Conservation (phyloP, 2,113 vertebrate species). For the Pseudonaja textilis region DNA sequence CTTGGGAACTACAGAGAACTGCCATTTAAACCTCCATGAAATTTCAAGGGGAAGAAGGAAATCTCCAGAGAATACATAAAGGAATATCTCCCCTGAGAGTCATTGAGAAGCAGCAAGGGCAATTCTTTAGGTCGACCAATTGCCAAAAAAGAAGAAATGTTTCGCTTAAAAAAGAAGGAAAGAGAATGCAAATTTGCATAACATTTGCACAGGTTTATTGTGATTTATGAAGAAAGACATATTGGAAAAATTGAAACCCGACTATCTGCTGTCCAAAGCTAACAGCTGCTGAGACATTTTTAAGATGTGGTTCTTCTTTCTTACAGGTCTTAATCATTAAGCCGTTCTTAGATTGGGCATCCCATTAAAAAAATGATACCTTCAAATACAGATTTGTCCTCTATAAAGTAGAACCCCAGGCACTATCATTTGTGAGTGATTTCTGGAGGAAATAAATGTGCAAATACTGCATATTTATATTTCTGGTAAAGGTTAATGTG, state of each 20-base stretch:
- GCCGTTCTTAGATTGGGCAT: background rate
- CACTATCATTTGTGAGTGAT: background rate
- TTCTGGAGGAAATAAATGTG: slow-evolving; percentile 15
- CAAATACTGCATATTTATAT: background rate
- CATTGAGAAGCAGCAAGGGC: background rate
- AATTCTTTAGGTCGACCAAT: background rate
- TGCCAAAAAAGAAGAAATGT: background rate
- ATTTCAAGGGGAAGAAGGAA: slow-evolving; percentile 43
- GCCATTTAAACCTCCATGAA: slow-evolving; percentile 36
- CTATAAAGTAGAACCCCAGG: background rate
- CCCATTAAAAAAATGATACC: background rate
- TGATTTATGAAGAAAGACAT: background rate
- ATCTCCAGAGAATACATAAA: slow-evolving; percentile 37
- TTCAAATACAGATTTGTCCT: background rate
- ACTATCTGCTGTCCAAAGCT: background rate
- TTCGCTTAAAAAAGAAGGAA: background rate
- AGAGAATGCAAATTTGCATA: background rate
- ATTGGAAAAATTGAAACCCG: background rate
- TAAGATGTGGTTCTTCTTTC: background rate
- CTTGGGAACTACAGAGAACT: slow-evolving; percentile 49
- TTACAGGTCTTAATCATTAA: background rate
- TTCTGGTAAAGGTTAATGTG: background rate
- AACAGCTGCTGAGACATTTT: background rate
- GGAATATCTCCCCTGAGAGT: slow-evolving; percentile 3
- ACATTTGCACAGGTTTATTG: background rate